These are phyloP conservation scores for Neolamprologus cancellatus DNA, from an alignment of 2,113 vertebrate species.

Conservation along the genomic window DNA sequence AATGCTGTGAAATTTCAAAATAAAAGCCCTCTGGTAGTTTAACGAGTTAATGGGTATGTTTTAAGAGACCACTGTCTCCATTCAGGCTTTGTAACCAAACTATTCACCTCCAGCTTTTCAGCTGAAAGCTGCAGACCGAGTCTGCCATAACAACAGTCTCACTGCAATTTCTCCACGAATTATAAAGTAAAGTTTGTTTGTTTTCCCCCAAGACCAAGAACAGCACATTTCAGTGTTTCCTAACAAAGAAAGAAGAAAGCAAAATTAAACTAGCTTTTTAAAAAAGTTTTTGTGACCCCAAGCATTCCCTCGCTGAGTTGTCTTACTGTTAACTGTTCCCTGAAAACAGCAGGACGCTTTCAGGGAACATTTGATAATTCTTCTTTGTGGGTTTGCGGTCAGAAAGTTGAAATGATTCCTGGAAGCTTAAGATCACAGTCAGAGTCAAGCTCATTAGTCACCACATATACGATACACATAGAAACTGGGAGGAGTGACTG, in stretches of 20 bases:
- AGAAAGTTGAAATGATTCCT: background rate
- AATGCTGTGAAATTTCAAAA: background rate
- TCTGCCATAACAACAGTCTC: background rate
- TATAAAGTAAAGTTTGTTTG: background rate
- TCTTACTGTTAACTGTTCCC: background rate
- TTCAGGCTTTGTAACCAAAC: background rate
- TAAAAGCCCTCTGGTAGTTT: background rate
- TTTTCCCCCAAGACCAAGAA: background rate
- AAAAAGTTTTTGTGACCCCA: rapidly evolving
- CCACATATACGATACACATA: background rate
- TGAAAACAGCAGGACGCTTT: background rate
- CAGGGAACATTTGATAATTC: background rate
- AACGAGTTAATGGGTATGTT: background rate
- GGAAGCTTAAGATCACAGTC: background rate
- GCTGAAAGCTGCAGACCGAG: background rate
- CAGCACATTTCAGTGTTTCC: background rate
- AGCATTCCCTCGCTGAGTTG: background rate
- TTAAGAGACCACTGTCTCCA: background rate
- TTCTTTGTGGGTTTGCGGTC: background rate
- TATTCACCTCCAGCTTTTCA: background rate
- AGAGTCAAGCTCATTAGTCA: background rate
- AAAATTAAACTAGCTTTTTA: background rate
- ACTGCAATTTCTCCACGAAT: background rate
- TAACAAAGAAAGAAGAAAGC: background rate
- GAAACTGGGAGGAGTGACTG: background rate